Base-by-base conservation (phyloP, 2,888 invertebrate species). In the Drosophila nr. medialis region DNA sequence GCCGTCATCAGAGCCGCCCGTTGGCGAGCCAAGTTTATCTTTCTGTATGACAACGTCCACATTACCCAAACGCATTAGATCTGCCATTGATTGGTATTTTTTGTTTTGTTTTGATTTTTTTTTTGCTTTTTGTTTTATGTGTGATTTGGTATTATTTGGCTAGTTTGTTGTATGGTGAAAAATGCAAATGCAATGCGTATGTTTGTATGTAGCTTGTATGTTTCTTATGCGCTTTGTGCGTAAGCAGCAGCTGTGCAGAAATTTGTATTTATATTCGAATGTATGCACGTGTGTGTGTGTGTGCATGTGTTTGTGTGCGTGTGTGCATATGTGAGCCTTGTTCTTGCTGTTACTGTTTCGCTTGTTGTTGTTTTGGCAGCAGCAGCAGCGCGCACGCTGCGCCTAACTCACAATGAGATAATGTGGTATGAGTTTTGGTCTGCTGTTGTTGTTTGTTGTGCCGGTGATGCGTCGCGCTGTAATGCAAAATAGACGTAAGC, bases 1-100 rank as follows among this genome's bases (percentile, higher is more conserved):
- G 49, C 96, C 97, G 92, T 97, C 97, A 89, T 97, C 97, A 69
- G 97, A 97, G 90, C 97, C 97, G 67, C 97, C 97, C 81, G 96
- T 97, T 53, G 97, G 97, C 70, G 97, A 97, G 78, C 97, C 96
- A 81, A 96, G 93, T 93, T 96, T 96, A 93, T 96, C 96, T 94
- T 96, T 96, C 91, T 95, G 95, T 93, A 95, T 95, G 93, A 95
- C 95, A 68, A 94, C 94, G 87, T 92, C 92, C 74, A 95, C 94
- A 91, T 95, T 95, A 91, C 95, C 95, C 94, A 95, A 94, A 89
- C 96, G 95, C 92, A 96, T 95, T 92, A 95, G 93, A 94, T 96
- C 96, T 93, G 95, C 95, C 96, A 96, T 96, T 78, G 77, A 78
- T 77, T 77, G 64, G 61, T 74, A 60, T 58, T 70, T 75, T 63